Percentiles rank a stretch among this genome's conserved stretches.
Evolutionary conservation across 2,888 invertebrate genomes (phyloP).

Genomic region (Torymus auratus): DNA sequence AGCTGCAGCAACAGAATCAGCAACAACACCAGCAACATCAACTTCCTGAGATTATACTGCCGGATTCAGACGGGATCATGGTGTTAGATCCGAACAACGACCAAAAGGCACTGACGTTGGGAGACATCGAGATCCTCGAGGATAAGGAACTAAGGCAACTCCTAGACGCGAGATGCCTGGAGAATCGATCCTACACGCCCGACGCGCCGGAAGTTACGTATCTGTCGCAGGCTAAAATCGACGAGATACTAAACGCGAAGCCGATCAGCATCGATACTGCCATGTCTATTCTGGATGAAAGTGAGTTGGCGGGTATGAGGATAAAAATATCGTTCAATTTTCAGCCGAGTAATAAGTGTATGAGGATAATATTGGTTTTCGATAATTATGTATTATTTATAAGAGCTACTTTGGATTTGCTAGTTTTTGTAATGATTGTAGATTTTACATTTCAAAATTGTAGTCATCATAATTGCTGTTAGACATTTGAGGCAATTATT

Average conservation of each 20-base stretch:
- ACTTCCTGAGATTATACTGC: slow-evolving; percentile 41
- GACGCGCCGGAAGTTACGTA: slow-evolving; percentile 67
- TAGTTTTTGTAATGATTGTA: no score
- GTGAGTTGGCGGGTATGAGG: slow-evolving; percentile 16
- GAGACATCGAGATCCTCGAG: slow-evolving; percentile 69
- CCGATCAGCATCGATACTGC: slow-evolving; percentile 35
- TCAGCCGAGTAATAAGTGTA: neutral
- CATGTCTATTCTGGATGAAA: slow-evolving; percentile 31
- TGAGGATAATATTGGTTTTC: no score
- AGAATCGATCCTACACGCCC: slow-evolving; percentile 68
- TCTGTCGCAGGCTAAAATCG: slow-evolving; percentile 70
- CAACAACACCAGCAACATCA: slow-evolving; percentile 17
- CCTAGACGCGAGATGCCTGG: slow-evolving; percentile 68
- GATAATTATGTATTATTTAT: no score
- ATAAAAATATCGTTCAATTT: neutral
- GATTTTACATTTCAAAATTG: no score
- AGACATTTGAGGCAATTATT: no score
- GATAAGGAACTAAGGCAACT: slow-evolving; percentile 71
- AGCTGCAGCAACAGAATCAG: neutral
- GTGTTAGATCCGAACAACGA: slow-evolving; percentile 67
- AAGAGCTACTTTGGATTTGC: no score
- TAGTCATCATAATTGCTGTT: no score
- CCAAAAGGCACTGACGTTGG: slow-evolving; percentile 63
- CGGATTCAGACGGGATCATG: slow-evolving; percentile 66
- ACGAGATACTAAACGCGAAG: slow-evolving; percentile 70